Base-by-base conservation (phyloP, 2,113 vertebrate species). In the Prunella himalayana region DNA sequence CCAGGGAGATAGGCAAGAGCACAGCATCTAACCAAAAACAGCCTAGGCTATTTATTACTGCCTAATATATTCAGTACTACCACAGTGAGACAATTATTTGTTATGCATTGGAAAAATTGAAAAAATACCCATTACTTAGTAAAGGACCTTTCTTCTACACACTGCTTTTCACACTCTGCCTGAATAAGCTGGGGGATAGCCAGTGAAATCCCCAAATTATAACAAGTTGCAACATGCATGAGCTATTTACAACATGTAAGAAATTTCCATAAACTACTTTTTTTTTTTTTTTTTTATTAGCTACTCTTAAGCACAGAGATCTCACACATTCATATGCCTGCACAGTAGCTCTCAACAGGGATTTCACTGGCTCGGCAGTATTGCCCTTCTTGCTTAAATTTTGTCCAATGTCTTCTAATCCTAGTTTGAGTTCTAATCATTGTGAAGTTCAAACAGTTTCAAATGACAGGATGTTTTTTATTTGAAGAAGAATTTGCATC, bases 221-320 rank as follows among this genome's bases (percentile, higher is more conserved):
- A 82, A 47, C 65, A 64, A 90, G 63, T 41, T 80, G 73, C 82
- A 82, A 53, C 54, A 86, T 57, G 66, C 53, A 41, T 30, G 15
- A 85, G 57, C 61, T 88, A 85, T 94, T 93, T 97, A 82, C 63
- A 91, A n/a, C 42, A 91, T 53, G 49, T 85, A 82, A 85, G 33
- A 94, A 85, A 79, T 93, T 75, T 96, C 70, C 57, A 65, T 77
- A 77, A 82, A 68, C 47, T 0, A 16, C 19, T 57, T 47, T 70
- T 75, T 73, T 81, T 88, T 76, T 19, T 54, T n/a, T n/a, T n/a
- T n/a, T n/a, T n/a, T n/a, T 79, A 79, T 76, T 69, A 57, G 42
- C 70, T 80, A 53, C 50, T 76, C 75, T 65, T 82, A 59, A 88
- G 73, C 61, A 41, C 30, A 31, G 49, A 60, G 18, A 69, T 90